phyloP scores from a whole-genome alignment of 2,888 invertebrate genomes.

The Dicyrtomina minuta region DNA sequence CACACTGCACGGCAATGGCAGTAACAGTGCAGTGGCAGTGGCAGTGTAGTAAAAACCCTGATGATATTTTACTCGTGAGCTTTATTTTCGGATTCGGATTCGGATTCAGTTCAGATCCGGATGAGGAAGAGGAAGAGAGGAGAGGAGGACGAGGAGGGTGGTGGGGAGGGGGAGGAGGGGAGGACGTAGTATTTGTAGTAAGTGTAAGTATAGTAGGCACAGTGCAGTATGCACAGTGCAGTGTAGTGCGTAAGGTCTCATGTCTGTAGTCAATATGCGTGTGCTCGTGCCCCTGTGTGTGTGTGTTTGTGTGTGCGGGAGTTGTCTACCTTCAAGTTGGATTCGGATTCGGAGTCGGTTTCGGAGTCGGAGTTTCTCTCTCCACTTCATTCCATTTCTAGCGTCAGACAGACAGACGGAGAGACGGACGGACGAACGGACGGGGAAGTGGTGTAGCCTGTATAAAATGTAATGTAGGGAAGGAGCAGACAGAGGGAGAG shows the following conservation, averaged over 20 bases:
- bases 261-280: too few relatives aligned
- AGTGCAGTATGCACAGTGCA: too few relatives aligned
- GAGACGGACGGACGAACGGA: too few relatives aligned
- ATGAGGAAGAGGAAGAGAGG: too few relatives aligned
- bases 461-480: too few relatives aligned
- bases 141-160: not conserved
- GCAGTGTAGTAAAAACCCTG: too few relatives aligned
- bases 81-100: slow-evolving; percentile 16
- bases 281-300: not conserved
- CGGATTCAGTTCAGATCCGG: too few relatives aligned
- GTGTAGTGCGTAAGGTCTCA: too few relatives aligned
- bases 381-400: too few relatives aligned
- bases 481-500: slow-evolving; percentile 6
- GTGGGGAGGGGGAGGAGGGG: not conserved
- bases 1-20: not conserved
- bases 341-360: too few relatives aligned
- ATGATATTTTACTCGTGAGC: slow-evolving; percentile 17
- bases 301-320: not conserved
- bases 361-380: not conserved
- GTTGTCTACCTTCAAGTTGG: not conserved
- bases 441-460: too few relatives aligned
- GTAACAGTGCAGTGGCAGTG: not conserved
- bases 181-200: not conserved
- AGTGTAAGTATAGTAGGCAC: not conserved
- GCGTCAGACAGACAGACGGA: not conserved